Evolutionary conservation across 2,888 invertebrate genomes (phyloP).

Genomic region (Harpalus rufipes): DNA sequence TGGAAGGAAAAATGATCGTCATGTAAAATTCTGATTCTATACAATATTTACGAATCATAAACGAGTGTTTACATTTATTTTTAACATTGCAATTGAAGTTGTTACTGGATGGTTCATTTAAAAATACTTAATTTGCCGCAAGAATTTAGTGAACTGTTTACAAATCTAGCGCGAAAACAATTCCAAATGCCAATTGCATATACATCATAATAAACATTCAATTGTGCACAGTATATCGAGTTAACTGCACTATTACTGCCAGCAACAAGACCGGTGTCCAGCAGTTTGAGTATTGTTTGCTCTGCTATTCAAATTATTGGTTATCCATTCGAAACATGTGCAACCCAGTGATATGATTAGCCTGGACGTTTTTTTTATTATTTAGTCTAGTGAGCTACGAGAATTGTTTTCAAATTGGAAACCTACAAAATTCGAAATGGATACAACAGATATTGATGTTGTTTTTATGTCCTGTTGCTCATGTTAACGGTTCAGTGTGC

Average conservation of each 20-base stretch:
- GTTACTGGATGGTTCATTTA: too few species aligned
- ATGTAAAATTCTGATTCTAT: too few species aligned
- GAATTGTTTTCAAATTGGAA: conserved; percentile 47
- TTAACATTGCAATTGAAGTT: too few species aligned
- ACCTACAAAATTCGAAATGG: not conserved
- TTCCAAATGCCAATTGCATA: not conserved
- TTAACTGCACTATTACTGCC: conserved; percentile 31
- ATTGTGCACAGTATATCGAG: conserved; percentile 17
- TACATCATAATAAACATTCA: not conserved
- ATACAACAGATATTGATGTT: not conserved
- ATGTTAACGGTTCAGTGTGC: not conserved
- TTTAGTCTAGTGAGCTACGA: conserved; percentile 31
- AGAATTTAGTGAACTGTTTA: not conserved
- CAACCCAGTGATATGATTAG: conserved; percentile 40
- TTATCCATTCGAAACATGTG: conserved; percentile 40
- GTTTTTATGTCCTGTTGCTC: not conserved
- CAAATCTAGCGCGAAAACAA: not conserved
- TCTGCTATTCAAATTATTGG: conserved; percentile 35
- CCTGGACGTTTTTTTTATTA: conserved; percentile 27
- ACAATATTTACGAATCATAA: too few species aligned
- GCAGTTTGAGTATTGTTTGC: conserved; percentile 7
- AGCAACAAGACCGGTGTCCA: not conserved
- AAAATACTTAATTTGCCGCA: not conserved
- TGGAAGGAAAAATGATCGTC: too few species aligned
- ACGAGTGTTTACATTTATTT: too few species aligned